A percentile compares a stretch with the other conserved stretches of the same genome.
Conservation (phyloP, 2,797 vertebrate species). For the Balearica regulorum region DNA sequence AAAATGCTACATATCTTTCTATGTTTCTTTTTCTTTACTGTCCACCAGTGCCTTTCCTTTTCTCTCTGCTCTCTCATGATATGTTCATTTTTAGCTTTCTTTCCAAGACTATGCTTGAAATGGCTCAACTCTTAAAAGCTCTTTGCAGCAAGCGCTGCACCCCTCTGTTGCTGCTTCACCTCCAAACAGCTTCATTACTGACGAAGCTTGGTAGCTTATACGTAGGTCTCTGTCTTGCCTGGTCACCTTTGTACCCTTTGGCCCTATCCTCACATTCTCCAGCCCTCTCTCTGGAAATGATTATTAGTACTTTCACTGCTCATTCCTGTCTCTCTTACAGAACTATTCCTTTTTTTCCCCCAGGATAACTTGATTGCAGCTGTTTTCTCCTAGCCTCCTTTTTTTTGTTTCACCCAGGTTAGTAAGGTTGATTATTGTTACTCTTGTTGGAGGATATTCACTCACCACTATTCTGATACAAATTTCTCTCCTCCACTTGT, state of each 20-base stretch:
- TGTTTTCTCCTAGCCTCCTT: not conserved
- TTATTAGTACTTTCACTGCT: not conserved
- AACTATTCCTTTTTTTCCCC: rapidly evolving
- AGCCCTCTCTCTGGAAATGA: not conserved
- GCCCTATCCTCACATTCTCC: not conserved
- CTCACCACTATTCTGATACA: not conserved
- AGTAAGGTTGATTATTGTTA: not conserved
- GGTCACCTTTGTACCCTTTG: not conserved
- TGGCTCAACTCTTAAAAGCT: not conserved
- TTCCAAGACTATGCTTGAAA: not conserved
- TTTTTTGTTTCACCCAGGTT: not conserved
- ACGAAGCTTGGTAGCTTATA: not conserved
- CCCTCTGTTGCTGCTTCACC: not conserved
- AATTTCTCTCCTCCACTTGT: not conserved
- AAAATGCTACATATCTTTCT: not conserved
- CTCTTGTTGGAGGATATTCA: not conserved
- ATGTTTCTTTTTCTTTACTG: not conserved
- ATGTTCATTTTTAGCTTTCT: not conserved
- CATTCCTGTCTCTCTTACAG: not conserved
- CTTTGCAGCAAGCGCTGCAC: not conserved
- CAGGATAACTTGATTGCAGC: rapidly evolving
- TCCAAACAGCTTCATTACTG: not conserved
- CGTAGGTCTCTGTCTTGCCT: not conserved
- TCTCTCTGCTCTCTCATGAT: not conserved
- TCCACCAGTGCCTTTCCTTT: not conserved